These are phyloP conservation scores for Corvus moneduloides DNA, from an alignment of 2,113 vertebrate genomes.

Conservation along the genomic window DNA sequence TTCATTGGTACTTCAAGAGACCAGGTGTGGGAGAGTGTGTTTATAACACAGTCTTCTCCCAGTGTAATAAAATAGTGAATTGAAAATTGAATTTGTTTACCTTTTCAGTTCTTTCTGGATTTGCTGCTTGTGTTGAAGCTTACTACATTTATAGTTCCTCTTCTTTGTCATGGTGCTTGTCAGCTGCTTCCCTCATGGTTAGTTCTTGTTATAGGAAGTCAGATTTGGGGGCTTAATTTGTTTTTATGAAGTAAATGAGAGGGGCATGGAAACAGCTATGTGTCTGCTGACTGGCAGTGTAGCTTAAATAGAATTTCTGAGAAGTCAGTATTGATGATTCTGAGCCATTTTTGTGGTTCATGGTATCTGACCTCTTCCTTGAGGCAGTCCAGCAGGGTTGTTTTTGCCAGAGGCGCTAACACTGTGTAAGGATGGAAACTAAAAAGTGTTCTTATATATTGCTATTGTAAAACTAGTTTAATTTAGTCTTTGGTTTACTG, in stretches of 20 bases:
- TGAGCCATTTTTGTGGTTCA: slow-evolving; percentile 3
- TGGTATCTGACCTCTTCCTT: background rate
- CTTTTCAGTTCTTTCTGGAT: background rate
- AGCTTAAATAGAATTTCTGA: background rate
- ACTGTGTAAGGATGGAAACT: background rate
- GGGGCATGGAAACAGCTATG: background rate
- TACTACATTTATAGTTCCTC: background rate
- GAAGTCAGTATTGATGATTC: slow-evolving; percentile 11
- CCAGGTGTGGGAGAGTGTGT: background rate
- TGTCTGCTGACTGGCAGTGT: background rate
- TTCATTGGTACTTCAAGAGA: background rate
- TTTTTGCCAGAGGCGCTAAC: background rate
- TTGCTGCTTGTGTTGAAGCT: background rate
- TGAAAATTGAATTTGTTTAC: background rate
- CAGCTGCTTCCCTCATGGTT: slow-evolving; percentile 43
- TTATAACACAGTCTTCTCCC: background rate
- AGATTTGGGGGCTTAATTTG: background rate
- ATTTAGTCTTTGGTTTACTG: background rate
- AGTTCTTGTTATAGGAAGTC: slow-evolving; percentile 28
- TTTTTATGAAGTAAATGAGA: slow-evolving; percentile 1
- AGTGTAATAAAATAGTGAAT: background rate
- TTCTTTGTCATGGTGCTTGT: slow-evolving; percentile 54
- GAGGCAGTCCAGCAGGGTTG: background rate
- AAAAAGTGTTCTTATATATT: background rate
- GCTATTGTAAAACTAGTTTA: background rate